phyloP scores from a whole-genome alignment of 2,797 vertebrate genomes.

The Nasua narica region DNA sequence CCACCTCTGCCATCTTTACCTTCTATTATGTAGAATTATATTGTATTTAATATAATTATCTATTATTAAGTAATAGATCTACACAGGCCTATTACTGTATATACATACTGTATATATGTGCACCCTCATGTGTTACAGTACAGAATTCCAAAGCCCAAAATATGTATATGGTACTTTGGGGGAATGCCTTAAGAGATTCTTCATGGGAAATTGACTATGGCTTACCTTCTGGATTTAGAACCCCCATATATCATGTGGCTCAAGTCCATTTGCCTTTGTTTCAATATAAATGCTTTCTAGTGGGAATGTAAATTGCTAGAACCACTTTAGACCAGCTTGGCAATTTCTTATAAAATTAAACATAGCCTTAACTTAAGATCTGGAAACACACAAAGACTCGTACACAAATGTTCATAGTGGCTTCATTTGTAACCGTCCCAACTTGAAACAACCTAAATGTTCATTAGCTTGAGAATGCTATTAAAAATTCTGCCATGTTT shows the following conservation, averaged over 20 bases:
- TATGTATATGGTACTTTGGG: neutral
- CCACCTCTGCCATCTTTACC: neutral
- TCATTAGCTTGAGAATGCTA: neutral
- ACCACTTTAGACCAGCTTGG: neutral
- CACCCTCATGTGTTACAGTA: neutral
- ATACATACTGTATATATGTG: neutral
- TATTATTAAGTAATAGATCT: conserved; percentile 7
- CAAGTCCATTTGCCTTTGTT: conserved; percentile 28
- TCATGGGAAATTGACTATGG: neutral
- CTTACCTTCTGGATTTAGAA: conserved; percentile 13
- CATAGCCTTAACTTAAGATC: neutral
- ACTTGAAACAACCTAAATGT: neutral
- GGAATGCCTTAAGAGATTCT: neutral
- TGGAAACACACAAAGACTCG: neutral
- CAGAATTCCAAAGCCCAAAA: neutral
- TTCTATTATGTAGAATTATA: conserved; percentile 14
- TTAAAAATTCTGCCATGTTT: neutral
- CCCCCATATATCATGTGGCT: neutral
- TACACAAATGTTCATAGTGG: neutral
- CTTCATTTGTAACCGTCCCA: conserved; percentile 16
- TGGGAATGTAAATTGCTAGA: neutral
- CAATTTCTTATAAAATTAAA: conserved; percentile 38
- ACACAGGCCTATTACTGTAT: neutral
- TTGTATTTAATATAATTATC: neutral
- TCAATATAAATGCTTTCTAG: neutral